These are phyloP conservation scores for Empidonax alnorum DNA, from an alignment of 2,113 vertebrate genomes.

Conservation along the genomic window DNA sequence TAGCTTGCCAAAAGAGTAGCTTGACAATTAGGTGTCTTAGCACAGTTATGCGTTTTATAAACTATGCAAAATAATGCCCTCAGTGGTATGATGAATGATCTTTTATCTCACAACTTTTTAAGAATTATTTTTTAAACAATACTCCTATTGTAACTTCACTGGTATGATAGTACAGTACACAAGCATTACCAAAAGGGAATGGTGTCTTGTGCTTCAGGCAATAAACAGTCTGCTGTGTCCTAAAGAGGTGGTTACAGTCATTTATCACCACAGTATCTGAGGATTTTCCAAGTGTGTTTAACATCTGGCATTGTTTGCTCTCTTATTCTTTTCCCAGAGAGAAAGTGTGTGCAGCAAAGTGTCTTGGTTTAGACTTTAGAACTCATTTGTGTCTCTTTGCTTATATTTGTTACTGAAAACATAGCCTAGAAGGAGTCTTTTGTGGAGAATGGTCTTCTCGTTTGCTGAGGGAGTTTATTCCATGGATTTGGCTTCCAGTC, in stretches of 20 bases:
- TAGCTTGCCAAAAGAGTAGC: constrained; percentile 18
- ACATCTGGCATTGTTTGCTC: not conserved
- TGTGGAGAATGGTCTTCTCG: not conserved
- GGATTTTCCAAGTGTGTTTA: not conserved
- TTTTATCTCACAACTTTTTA: not conserved
- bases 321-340: not conserved
- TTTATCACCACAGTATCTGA: not conserved
- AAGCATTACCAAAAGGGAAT: not conserved
- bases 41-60: constrained; percentile 19
- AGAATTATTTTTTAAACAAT: not conserved
- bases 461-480: not conserved
- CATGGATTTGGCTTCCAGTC: not conserved
- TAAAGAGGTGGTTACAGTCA: not conserved
- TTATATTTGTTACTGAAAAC: not conserved
- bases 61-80: not conserved
- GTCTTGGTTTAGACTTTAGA: not conserved
- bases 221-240: not conserved
- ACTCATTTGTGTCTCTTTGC: not conserved
- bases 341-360: not conserved
- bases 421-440: not conserved
- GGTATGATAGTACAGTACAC: not conserved
- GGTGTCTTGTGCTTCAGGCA: not conserved
- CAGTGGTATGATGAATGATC: not conserved
- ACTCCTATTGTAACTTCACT: not conserved
- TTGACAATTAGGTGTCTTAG: constrained; percentile 29